phyloP scores from a whole-genome alignment of 1,140 invertebrate genomes.

The Mylabris phalerata region DNA sequence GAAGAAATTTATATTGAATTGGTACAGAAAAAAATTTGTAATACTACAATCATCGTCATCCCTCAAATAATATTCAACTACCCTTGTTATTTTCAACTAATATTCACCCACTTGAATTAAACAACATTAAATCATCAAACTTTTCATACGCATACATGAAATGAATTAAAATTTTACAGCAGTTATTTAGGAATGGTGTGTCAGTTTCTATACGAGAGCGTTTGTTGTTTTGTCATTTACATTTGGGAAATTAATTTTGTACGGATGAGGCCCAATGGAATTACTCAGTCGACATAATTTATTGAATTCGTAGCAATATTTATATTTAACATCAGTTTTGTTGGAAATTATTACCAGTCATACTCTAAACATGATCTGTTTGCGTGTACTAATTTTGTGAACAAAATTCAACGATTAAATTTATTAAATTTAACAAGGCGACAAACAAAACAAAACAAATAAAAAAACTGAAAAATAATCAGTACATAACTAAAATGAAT shows the following conservation, averaged over 20 bases:
- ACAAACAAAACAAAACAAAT: too few relatives aligned
- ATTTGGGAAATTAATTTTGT: constrained; percentile 28
- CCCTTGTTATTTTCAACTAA: constrained; percentile 18
- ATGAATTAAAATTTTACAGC: constrained; percentile 32
- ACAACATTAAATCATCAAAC: constrained; percentile 30
- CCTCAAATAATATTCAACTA: constrained; percentile 15
- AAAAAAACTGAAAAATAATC: background rate
- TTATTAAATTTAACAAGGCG: too few relatives aligned
- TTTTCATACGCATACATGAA: constrained; percentile 29
- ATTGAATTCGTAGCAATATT: constrained; percentile 8
- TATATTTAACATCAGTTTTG: constrained; percentile 10
- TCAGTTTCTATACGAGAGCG: constrained; percentile 19
- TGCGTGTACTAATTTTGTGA: background rate
- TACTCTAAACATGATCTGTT: background rate
- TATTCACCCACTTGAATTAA: constrained; percentile 29
- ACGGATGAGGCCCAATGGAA: constrained; percentile 22
- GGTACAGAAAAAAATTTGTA: too few relatives aligned
- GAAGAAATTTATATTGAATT: too few relatives aligned
- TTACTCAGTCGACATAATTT: constrained; percentile 23
- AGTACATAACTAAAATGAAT: background rate
- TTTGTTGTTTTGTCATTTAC: constrained; percentile 27
- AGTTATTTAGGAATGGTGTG: constrained; percentile 21
- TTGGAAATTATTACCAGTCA: constrained; percentile 6
- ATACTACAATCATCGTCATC: too few relatives aligned
- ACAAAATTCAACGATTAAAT: too few relatives aligned